A percentile compares a stretch with the other conserved stretches of the same genome.
Conservation (phyloP, 2,113 vertebrate species). For the Cyphomyrus plagiostoma region DNA sequence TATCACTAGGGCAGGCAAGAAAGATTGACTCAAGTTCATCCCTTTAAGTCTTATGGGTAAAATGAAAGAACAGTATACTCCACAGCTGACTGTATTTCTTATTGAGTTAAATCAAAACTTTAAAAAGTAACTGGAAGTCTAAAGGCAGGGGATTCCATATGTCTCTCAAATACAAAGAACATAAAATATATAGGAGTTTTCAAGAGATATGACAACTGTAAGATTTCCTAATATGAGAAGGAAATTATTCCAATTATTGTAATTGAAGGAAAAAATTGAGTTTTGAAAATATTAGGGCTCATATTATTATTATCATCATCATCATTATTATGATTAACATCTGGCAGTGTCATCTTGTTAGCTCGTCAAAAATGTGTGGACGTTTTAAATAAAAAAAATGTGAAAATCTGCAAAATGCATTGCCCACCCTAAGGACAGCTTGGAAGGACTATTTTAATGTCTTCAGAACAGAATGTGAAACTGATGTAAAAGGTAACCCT, state of each 20-base stretch:
- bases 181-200: not conserved
- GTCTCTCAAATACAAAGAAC: not conserved
- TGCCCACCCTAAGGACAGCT: not conserved
- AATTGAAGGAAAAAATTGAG: not conserved
- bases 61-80: not conserved
- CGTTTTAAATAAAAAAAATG: not conserved
- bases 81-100: not conserved
- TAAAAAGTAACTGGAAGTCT: not conserved
- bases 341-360: not conserved
- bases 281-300: not conserved
- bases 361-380: not conserved
- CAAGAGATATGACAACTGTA: not conserved
- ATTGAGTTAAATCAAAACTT: not conserved
- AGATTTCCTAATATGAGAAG: not conserved
- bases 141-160: not conserved
- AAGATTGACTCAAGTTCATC: not conserved
- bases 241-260: slow-evolving; percentile 13
- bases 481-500: not conserved
- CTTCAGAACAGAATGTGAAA: not conserved
- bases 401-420: not conserved
- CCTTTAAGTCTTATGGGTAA: not conserved
- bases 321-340: not conserved
- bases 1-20: not conserved
- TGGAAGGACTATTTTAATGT: not conserved
- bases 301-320: not conserved